Evolutionary conservation across 2,888 invertebrate genomes (phyloP).

Genomic region (Erynnis tages): DNA sequence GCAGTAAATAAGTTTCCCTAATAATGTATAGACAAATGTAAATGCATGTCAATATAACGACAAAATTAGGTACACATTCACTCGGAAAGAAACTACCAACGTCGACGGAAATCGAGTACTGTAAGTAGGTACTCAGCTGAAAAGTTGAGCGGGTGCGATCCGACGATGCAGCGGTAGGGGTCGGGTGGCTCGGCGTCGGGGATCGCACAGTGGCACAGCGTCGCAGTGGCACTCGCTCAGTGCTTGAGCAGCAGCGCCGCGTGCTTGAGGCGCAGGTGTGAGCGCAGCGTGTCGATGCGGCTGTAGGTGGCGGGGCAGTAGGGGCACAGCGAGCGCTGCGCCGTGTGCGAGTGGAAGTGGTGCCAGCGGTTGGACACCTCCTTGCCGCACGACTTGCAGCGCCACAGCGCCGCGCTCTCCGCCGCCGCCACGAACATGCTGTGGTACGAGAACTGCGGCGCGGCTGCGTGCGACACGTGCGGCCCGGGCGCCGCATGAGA

Average conservation of each 20-base stretch:
- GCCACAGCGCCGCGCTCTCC: constrained; percentile 88
- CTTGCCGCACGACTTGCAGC: constrained; percentile 91
- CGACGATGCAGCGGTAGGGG: not conserved
- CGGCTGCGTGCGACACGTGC: constrained; percentile 30
- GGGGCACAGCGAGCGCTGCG: constrained; percentile 90
- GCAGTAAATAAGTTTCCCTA: constrained; percentile 46
- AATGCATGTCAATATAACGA: constrained; percentile 49
- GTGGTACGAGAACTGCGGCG: constrained; percentile 86
- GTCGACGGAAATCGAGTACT: constrained; percentile 27
- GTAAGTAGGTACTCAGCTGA: constrained; percentile 3
- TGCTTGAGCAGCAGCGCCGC: constrained; percentile 74
- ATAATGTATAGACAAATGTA: constrained; percentile 48
- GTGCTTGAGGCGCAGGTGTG: constrained; percentile 91
- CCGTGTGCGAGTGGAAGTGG: constrained; percentile 92
- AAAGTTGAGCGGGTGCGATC: not conserved
- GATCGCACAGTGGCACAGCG: constrained; percentile 2
- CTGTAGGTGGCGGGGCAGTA: constrained; percentile 94
- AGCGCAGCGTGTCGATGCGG: constrained; percentile 92
- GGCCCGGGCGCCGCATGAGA: not conserved
- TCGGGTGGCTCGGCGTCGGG: constrained; percentile 32
- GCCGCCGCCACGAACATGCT: constrained; percentile 90
- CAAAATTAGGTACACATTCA: constrained; percentile 37
- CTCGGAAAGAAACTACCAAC: constrained; percentile 10
- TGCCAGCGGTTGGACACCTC: constrained; percentile 94
- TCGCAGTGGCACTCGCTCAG: no score